phyloP scores from a whole-genome alignment of 2,113 vertebrate species.

The Phalacrocorax carbo region DNA sequence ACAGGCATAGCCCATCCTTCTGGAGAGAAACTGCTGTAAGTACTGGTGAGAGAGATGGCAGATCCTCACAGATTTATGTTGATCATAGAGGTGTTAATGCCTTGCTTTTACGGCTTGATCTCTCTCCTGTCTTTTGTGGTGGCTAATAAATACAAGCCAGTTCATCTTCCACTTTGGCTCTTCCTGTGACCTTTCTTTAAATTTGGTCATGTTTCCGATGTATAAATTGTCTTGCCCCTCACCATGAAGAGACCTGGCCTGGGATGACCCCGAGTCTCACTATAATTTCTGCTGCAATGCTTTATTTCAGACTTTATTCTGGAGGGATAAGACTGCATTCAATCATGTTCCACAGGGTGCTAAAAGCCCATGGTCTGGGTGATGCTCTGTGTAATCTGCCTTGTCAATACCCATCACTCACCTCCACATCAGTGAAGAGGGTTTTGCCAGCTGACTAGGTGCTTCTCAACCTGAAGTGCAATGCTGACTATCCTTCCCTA shows the following conservation, averaged over 20 bases:
- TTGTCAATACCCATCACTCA: constrained; percentile 30
- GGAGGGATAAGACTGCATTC: background rate
- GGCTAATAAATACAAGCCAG: background rate
- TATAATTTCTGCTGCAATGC: background rate
- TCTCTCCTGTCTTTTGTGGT: background rate
- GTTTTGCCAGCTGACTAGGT: constrained; percentile 6
- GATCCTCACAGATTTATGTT: background rate
- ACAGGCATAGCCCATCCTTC: background rate
- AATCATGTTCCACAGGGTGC: constrained; percentile 10
- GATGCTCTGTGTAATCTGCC: constrained; percentile 27
- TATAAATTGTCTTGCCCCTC: background rate
- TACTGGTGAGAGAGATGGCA: background rate
- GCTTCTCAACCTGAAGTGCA: background rate
- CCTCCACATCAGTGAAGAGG: background rate
- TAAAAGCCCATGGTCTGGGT: constrained; percentile 22
- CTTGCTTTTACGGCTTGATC: background rate
- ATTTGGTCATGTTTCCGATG: background rate
- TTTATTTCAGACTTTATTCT: constrained; percentile 36
- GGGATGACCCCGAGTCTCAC: background rate
- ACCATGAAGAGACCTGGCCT: background rate
- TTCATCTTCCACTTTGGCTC: background rate
- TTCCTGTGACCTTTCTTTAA: background rate
- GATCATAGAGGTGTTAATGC: background rate
- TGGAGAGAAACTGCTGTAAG: background rate
- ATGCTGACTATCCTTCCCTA: background rate